A percentile compares a stretch with the other conserved stretches of the same genome.
These are phyloP conservation scores for Luscinia megarhynchos DNA, from an alignment of 2,797 vertebrate species.

Conservation along the genomic window DNA sequence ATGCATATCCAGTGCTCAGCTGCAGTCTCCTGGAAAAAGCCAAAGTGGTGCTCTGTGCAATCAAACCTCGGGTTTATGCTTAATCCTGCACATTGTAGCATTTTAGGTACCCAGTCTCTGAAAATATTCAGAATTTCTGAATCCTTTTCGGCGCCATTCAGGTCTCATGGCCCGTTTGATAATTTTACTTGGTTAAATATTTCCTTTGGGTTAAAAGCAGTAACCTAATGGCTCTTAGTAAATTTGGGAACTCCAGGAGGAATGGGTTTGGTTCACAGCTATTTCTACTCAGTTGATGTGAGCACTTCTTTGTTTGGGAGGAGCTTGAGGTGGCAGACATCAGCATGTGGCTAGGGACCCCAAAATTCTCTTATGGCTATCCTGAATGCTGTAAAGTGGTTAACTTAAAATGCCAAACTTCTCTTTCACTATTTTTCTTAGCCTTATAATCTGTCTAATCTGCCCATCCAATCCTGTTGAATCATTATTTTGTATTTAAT, in stretches of 20 bases:
- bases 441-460: not conserved
- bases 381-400: not conserved
- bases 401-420: not conserved
- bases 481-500: not conserved
- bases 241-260: not conserved
- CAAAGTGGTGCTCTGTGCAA: not conserved
- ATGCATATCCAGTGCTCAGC: no score
- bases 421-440: not conserved
- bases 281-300: not conserved
- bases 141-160: not conserved
- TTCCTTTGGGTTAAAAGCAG: not conserved
- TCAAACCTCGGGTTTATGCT: not conserved
- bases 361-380: not conserved
- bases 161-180: accelerated
- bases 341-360: not conserved
- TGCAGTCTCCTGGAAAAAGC: not conserved
- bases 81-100: not conserved
- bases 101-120: not conserved
- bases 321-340: not conserved
- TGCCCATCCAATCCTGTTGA: not conserved
- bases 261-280: not conserved
- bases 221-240: not conserved
- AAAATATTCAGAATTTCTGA: not conserved
- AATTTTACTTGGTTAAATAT: not conserved
- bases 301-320: not conserved